Percentiles rank a stretch among this genome's conserved stretches.
Evolutionary conservation across 2,113 vertebrate species (phyloP).

Genomic region (Ardeotis arabs): DNA sequence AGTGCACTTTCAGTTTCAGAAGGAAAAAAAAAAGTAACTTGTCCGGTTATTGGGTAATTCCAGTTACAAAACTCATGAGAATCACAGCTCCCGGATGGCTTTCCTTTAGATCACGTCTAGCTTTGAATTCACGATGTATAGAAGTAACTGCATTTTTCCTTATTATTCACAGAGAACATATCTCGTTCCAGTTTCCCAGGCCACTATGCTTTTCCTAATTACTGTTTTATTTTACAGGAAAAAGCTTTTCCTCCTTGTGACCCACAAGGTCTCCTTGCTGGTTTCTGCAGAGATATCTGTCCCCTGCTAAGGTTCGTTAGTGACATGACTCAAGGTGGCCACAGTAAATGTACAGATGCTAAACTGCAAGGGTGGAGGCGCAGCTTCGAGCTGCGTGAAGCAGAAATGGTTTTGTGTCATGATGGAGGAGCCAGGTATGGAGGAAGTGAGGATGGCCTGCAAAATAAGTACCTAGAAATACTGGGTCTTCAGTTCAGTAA

Average conservation of each 20-base stretch:
- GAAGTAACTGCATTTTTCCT: background rate
- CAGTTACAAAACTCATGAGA: background rate
- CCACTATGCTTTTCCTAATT: background rate
- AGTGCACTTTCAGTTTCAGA: background rate
- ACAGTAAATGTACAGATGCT: rapidly evolving
- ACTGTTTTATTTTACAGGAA: background rate
- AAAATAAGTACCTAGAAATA: background rate
- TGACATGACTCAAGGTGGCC: background rate
- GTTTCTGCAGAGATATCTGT: background rate
- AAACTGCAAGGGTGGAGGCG: rapidly evolving
- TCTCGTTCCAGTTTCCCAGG: too few species aligned
- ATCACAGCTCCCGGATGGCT: background rate
- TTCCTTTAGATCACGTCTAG: background rate
- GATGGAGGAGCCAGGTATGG: too few species aligned
- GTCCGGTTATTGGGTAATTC: background rate
- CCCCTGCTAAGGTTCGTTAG: background rate
- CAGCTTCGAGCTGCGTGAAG: background rate
- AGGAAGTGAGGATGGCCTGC: rapidly evolving
- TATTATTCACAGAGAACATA: background rate
- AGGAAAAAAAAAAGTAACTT: background rate
- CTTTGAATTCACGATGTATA: background rate
- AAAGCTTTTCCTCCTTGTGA: background rate
- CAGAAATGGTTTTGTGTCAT: rapidly evolving
- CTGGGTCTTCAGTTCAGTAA: background rate
- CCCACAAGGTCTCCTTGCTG: background rate